Conservation (phyloP, 2,797 vertebrate genomes). For the Pangasius mekongensis region DNA sequence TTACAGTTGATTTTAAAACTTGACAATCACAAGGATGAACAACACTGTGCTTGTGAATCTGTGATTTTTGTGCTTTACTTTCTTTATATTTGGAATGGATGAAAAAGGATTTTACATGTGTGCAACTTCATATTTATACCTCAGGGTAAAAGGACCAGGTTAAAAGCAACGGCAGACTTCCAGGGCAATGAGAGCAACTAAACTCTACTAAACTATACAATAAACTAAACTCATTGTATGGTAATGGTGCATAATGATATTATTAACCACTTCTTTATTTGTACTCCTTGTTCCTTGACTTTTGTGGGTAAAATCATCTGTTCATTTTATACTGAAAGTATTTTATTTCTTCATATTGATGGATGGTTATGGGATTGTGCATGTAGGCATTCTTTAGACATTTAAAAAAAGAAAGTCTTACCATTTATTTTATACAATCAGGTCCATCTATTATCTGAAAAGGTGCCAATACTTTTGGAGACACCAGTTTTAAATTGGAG, state of each 20-base stretch:
- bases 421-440: not conserved
- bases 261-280: not conserved
- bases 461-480: constrained; percentile 5
- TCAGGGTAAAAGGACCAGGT: not conserved
- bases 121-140: not conserved
- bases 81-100: not conserved
- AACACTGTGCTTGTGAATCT: not conserved
- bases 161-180: not conserved
- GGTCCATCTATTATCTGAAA: not conserved
- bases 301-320: not conserved
- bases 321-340: not conserved
- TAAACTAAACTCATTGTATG: not conserved
- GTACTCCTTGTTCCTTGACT: not conserved
- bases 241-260: not conserved
- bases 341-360: not conserved
- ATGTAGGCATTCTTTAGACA: not conserved
- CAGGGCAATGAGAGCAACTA: not conserved
- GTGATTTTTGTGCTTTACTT: not conserved
- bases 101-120: not conserved
- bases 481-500: not conserved
- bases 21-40: not conserved
- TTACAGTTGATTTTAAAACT: not conserved
- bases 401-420: not conserved
- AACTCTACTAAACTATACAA: not conserved
- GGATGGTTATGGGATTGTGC: not conserved